Base-by-base conservation (phyloP, 2,797 vertebrate species). In the Ibycter americanus region DNA sequence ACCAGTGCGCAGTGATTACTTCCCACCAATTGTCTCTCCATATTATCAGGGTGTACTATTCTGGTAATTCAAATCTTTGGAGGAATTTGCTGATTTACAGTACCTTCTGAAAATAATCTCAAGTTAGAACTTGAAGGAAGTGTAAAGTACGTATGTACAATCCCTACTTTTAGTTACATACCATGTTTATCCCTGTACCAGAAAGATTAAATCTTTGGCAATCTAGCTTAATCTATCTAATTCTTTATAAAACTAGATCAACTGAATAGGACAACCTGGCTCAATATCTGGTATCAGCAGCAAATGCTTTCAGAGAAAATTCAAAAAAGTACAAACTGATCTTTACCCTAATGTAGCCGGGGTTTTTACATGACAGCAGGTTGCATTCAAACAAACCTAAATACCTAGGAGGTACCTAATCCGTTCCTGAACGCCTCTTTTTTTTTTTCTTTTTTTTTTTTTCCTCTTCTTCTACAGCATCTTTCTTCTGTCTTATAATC, bases 351-450 rank as follows among this genome's bases (percentile, higher is more conserved):
- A 49, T 3, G 49, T 34, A 91, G 68, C 44, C 54, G 58, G 16
- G 17, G 36, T 1, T 56, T 80, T 73, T 51, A 66, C 15, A 40
- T 44, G 34, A 89, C 0, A 0, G 83, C 0, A 1, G 23, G 31
- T 18, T 85, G 47, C 49, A 63, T 42, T 79, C 40, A 72, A 77
- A 73, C 7, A 19, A 83, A 73, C 36, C 6, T 51, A n/a, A 51
- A 51, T 62, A 77, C 42, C 42, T 56, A 59, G 29, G 20, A 73
- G 54, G 54, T 19, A 83, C 29, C 27, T 49, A 61, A 71, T 66
- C 20, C 32, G 61, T 59, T 71, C n/a, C 58, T 55, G 34, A 77
- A 74, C 12, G 11, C 12, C 11, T 62, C 6, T 14, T 62, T 26
- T 19, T 46, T 38, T 15, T 42, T 42, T 42, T 15, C 15, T 42